Evolutionary conservation across 2,888 invertebrate genomes (phyloP).

Genomic region (Aricia artaxerxes): DNA sequence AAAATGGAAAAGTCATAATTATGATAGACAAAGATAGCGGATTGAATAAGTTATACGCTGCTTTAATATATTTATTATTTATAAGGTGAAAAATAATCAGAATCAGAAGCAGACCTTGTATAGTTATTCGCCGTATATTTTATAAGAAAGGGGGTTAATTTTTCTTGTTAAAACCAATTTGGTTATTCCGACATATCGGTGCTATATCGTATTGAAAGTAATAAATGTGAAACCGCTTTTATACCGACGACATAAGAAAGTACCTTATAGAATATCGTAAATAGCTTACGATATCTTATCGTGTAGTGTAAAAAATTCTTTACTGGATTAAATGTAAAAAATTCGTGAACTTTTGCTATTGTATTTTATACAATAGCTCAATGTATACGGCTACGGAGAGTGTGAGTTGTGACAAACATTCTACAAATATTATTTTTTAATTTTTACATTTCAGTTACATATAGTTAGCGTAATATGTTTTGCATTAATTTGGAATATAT

Average conservation of each 20-base stretch:
- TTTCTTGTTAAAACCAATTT: no score
- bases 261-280: not conserved
- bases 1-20: no score
- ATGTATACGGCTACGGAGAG: not conserved
- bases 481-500: not conserved
- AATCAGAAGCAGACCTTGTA: no score
- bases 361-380: not conserved
- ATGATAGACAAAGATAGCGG: no score
- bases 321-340: not conserved
- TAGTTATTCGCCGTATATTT: no score
- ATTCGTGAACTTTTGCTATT: not conserved
- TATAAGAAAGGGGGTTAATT: no score
- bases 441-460: not conserved
- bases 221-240: not conserved
- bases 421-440: not conserved
- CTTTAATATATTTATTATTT: no score
- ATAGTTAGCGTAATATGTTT: conserved; percentile 6
- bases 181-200: not conserved
- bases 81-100: no score
- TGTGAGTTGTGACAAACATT: not conserved
- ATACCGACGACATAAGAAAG: not conserved
- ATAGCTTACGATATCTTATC: not conserved
- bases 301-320: not conserved
- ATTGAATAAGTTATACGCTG: no score
- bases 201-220: not conserved